Percentiles rank a stretch among this genome's conserved stretches.
Conservation (phyloP, 1,140 invertebrate species). For the Drosophila simulans region DNA sequence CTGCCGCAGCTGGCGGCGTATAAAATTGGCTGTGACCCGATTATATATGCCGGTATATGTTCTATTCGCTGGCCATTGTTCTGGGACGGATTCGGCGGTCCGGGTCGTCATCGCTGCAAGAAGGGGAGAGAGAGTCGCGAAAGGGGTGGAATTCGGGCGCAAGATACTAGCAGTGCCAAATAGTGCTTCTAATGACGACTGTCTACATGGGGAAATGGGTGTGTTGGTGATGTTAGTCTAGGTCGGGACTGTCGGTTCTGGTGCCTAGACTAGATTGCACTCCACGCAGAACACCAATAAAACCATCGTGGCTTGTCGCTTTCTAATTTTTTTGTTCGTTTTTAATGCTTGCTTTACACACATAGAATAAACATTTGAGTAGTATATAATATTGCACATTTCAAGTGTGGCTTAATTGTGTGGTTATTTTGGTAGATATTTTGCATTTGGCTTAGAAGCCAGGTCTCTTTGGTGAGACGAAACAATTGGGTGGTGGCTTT, state of each 20-base stretch:
- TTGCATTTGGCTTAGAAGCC: conserved; percentile 19
- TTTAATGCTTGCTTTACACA: conserved; percentile 67
- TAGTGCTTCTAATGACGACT: conserved; percentile 29
- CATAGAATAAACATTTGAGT: conserved; percentile 63
- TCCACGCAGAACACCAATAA: conserved; percentile 43
- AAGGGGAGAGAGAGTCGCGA: conserved; percentile 15
- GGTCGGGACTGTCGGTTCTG: conserved; percentile 22
- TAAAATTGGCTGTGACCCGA: conserved; percentile 79
- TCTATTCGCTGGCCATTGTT: conserved; percentile 37
- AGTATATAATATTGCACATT: conserved; percentile 35
- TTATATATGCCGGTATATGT: conserved; percentile 56
- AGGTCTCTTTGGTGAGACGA: conserved; percentile 18
- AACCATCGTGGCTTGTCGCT: conserved; percentile 32
- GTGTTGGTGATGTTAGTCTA: not conserved
- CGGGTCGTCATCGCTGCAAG: conserved; percentile 12
- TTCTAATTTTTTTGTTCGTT: conserved; percentile 50
- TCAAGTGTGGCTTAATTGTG: conserved; percentile 36
- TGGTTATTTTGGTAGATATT: conserved; percentile 28
- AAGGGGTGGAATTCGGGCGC: conserved; percentile 22
- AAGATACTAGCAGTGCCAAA: conserved; percentile 3
- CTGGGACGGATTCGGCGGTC: conserved; percentile 2
- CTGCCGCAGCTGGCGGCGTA: conserved; percentile 41
- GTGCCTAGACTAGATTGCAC: conserved; percentile 2
- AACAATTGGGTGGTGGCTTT: conserved; percentile 25
- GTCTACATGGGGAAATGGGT: conserved; percentile 13